Percentiles rank a stretch among this genome's conserved stretches.
These are phyloP conservation scores for Pandion haliaetus DNA, from an alignment of 2,113 vertebrate genomes.

Conservation along the genomic window DNA sequence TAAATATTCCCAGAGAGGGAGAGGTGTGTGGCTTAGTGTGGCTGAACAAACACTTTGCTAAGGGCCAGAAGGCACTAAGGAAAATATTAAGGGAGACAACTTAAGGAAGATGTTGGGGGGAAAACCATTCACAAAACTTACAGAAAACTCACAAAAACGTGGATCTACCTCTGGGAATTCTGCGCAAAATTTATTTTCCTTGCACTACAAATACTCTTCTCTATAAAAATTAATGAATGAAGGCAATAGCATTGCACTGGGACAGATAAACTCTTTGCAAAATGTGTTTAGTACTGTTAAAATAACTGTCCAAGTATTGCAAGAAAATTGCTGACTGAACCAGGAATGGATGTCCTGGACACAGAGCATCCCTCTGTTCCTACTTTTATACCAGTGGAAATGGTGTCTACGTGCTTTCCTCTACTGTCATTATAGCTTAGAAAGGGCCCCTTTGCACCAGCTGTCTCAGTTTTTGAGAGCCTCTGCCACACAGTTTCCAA, in stretches of 20 bases:
- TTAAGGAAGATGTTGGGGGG: not conserved
- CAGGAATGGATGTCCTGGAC: not conserved
- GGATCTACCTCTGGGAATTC: not conserved
- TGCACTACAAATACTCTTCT: not conserved
- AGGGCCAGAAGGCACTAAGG: not conserved
- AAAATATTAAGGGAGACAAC: not conserved
- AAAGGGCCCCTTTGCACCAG: not conserved
- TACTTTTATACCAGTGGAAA: not conserved
- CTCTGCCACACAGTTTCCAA: not conserved
- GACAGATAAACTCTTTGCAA: not conserved
- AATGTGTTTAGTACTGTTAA: not conserved
- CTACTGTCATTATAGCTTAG: not conserved
- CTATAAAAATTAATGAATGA: not conserved
- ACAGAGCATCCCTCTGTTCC: not conserved
- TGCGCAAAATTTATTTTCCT: not conserved
- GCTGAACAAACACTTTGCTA: not conserved
- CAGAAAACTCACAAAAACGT: fast-evolving
- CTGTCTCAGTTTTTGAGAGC: not conserved
- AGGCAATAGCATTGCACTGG: not conserved
- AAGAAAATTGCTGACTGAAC: fast-evolving
- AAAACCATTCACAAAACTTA: not conserved
- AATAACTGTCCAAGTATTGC: not conserved
- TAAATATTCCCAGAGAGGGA: conserved; percentile 81
- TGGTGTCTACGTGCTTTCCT: not conserved
- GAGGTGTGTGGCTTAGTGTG: not conserved